Evolutionary conservation across 2,888 invertebrate genomes (phyloP).

Genomic region (Callinectes sapidus): DNA sequence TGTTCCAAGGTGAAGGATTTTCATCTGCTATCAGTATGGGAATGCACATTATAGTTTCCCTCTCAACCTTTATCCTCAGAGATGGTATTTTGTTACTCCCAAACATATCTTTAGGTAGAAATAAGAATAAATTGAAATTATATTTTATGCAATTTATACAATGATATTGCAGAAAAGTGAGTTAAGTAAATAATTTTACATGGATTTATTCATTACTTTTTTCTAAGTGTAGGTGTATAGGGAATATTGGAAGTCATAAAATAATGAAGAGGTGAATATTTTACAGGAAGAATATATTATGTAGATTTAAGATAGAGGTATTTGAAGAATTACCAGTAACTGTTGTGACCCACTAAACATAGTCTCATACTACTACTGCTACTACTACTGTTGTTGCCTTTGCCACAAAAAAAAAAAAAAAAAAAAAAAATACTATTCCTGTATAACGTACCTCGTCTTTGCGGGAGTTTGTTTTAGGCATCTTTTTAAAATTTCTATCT

Average conservation of each 20-base stretch:
- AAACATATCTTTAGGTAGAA: neutral
- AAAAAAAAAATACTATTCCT: too few relatives aligned
- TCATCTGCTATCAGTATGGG: neutral
- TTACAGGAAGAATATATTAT: neutral
- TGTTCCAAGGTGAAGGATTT: neutral
- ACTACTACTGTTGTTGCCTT: too few relatives aligned
- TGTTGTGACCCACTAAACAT: too few relatives aligned
- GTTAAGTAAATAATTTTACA: neutral
- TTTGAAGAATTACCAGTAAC: too few relatives aligned
- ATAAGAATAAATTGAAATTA: neutral
- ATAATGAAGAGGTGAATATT: neutral
- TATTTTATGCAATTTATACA: neutral
- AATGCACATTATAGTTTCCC: neutral
- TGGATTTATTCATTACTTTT: neutral
- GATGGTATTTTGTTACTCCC: neutral
- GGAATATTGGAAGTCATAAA: neutral
- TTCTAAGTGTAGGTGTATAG: neutral
- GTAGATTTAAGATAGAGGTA: neutral
- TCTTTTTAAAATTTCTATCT: too few relatives aligned
- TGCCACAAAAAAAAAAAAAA: too few relatives aligned
- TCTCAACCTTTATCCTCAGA: neutral
- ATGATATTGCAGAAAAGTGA: neutral
- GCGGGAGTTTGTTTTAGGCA: too few relatives aligned
- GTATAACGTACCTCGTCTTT: too few relatives aligned
- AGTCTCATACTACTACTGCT: too few relatives aligned